Base-by-base conservation (phyloP, 2,888 invertebrate genomes). In the Serripes groenlandicus region DNA sequence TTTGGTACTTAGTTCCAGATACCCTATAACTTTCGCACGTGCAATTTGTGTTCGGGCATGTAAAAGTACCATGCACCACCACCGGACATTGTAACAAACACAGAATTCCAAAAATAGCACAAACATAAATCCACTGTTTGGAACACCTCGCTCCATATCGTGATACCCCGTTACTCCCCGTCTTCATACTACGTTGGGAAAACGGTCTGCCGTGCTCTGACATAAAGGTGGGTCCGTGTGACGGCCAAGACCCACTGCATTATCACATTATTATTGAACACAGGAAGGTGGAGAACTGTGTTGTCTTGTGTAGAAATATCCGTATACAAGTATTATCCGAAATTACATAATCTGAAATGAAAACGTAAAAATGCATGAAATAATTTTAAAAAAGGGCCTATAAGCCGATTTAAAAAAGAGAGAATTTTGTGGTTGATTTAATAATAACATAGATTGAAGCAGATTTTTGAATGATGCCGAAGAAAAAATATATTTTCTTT, bases 51-150 rank as follows among this genome's bases (percentile, higher is more conserved):
- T n/a, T n/a, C n/a, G 76, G 76, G 23, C 73, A 68, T 21, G 54
- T n/a, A 69, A 66, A 77, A 9, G 52, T 35, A 42, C 75, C 72
- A 28, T 58, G 66, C 54, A 58, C 75, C 28, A 35, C 70, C 30
- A 64, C 42, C 49, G 78, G 74, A 26, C 58, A 42, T 54, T 52
- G 60, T 72, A 78, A 78, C 30, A 75, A 34, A 68, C 78, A 81
- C 69, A 71, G 64, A 62, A 85, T 69, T 81, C 71, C 71, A 71
- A 54, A 71, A 66, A 66, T 66, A 66, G 66, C n/a, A 66, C 66
- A 66, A 66, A 34, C 9, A 58, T 52, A n/a, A 28, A 35, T 56
- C 54, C 71, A 35, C 73, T n/a, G n/a, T n/a, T 28, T 73, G 73
- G 73, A 60, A 62, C 35, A 11, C 2, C 15, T n/a, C n/a, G 60